Percentiles rank a stretch among this genome's conserved stretches.
phyloP scores from a whole-genome alignment of 2,113 vertebrate species.

The Isichthys henryi region DNA sequence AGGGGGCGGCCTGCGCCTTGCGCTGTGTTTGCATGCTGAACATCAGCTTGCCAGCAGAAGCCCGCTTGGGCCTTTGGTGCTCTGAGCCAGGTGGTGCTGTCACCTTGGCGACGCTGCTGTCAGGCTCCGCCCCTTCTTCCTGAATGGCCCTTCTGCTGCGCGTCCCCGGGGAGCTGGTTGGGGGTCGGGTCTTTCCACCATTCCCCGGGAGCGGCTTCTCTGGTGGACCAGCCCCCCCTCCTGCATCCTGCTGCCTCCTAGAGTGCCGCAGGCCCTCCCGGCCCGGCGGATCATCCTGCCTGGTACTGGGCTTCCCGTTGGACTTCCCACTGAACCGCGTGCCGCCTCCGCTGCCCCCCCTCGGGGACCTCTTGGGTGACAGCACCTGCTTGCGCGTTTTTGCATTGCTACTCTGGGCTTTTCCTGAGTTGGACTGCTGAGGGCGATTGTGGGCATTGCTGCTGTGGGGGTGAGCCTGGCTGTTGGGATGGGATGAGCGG shows the following conservation, averaged over 20 bases:
- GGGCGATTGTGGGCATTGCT: constrained; percentile 17
- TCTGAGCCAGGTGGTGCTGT: constrained; percentile 42
- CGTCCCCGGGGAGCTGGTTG: constrained; percentile 48
- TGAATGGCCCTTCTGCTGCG: constrained; percentile 57
- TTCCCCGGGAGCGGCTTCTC: constrained; percentile 14
- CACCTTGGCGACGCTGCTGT: neutral
- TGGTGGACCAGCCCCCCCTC: neutral
- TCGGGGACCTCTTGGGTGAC: constrained; percentile 41
- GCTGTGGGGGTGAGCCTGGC: constrained; percentile 63
- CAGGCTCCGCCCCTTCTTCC: constrained; percentile 6
- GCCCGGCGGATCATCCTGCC: constrained; percentile 67
- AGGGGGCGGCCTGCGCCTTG: constrained; percentile 69
- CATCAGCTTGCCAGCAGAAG: constrained; percentile 66
- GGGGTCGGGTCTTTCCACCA: constrained; percentile 33
- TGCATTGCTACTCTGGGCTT: constrained; percentile 82
- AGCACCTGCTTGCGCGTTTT: constrained; percentile 88
- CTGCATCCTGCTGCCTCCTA: constrained; percentile 71
- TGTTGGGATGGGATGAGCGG: constrained; percentile 57
- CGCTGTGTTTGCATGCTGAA: constrained; percentile 68
- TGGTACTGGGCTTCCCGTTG: constrained; percentile 72
- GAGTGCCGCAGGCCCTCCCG: constrained; percentile 76
- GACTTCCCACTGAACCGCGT: constrained; percentile 69
- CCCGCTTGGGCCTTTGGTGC: constrained; percentile 49
- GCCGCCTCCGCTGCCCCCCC: constrained; percentile 17
- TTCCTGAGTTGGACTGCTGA: constrained; percentile 85